phyloP scores from a whole-genome alignment of 2,797 vertebrate species.

The Adrianichthys oophorus region DNA sequence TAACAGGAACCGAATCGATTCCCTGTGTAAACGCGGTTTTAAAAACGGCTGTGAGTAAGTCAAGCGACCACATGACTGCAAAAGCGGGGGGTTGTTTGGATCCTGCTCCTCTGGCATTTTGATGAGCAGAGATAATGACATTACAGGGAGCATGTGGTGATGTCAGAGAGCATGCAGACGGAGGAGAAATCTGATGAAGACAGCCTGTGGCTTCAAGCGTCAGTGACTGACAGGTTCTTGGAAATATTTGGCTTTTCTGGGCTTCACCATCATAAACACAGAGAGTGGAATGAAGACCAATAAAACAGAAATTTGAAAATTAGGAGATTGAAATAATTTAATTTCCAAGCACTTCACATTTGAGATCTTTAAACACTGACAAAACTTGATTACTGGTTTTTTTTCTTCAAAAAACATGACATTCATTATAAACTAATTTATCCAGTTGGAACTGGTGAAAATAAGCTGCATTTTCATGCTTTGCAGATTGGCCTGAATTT shows the following conservation, averaged over 20 bases:
- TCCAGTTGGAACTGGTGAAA: background rate
- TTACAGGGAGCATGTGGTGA: constrained; percentile 51
- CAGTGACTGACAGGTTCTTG: background rate
- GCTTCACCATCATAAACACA: constrained; percentile 1
- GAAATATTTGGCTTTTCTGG: background rate
- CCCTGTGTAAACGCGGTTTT: too few relatives aligned
- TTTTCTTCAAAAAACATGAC: background rate
- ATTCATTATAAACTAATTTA: background rate
- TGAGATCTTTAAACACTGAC: background rate
- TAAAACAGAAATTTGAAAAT: background rate
- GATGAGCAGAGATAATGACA: constrained; percentile 36
- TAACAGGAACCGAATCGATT: too few relatives aligned
- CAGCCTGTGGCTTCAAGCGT: background rate
- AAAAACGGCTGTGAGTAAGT: background rate
- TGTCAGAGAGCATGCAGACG: constrained; percentile 30
- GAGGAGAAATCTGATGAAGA: background rate
- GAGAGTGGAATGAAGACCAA: background rate
- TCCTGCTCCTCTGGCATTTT: constrained; percentile 43
- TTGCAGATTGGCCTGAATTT: background rate
- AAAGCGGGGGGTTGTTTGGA: constrained; percentile 50
- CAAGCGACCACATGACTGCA: constrained; percentile 31
- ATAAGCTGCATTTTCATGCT: background rate
- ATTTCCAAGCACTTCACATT: background rate
- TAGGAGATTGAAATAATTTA: background rate
- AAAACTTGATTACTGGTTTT: background rate